Conservation (phyloP, 2,888 invertebrate genomes). For the Hydropsyche betteni region DNA sequence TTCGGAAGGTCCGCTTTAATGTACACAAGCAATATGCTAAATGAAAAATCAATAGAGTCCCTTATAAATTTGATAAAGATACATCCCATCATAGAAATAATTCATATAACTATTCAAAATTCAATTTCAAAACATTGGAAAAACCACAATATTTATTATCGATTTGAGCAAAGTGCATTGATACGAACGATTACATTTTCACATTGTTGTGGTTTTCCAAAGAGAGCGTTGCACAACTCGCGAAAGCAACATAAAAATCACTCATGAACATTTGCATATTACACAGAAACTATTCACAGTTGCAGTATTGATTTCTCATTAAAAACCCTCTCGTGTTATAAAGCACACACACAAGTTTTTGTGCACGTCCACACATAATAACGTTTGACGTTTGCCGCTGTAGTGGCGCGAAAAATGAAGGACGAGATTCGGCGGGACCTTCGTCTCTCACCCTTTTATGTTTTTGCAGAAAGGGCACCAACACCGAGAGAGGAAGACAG, state of each 20-base stretch:
- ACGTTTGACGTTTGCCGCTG: constrained; percentile 23
- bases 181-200: no score
- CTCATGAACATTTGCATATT: no score
- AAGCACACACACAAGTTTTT: no score
- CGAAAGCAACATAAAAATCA: no score
- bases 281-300: no score
- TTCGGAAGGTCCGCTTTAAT: constrained; percentile 38
- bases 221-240: no score
- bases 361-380: not conserved
- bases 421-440: constrained; percentile 31
- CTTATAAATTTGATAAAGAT: constrained; percentile 16
- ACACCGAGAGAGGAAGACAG: constrained; percentile 46
- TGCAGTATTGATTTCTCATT: no score
- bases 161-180: no score
- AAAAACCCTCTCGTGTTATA: no score
- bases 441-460: constrained; percentile 27
- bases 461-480: constrained; percentile 37
- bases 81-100: not conserved
- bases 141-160: no score
- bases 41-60: constrained; percentile 34
- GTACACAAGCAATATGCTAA: constrained; percentile 18
- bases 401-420: constrained; percentile 29
- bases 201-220: no score
- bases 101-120: not conserved
- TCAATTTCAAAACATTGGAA: not conserved